These are phyloP conservation scores for Chelonia mydas DNA, from an alignment of 2,797 vertebrate genomes.

Conservation along the genomic window DNA sequence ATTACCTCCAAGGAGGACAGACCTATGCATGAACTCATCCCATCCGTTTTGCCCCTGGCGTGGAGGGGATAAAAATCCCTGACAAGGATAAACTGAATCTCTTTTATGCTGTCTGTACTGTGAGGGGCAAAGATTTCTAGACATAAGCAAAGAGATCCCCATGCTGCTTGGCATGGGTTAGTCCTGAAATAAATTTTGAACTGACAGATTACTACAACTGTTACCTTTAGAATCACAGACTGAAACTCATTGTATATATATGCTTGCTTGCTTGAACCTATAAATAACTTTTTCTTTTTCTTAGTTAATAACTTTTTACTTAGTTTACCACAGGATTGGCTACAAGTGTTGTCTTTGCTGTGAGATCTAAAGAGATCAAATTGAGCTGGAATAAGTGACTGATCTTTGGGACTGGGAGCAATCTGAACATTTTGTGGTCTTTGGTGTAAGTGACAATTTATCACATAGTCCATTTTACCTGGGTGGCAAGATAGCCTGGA, in stretches of 20 bases:
- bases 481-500: neutral
- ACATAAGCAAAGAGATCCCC: neutral
- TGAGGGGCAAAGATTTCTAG: neutral
- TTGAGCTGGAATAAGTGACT: neutral
- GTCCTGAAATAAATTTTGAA: neutral
- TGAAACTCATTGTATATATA: neutral
- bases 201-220: neutral
- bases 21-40: neutral
- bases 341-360: neutral
- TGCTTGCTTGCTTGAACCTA: neutral
- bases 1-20: neutral
- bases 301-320: neutral
- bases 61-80: neutral
- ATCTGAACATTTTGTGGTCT: neutral
- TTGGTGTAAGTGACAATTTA: neutral
- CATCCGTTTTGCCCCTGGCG: neutral
- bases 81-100: neutral
- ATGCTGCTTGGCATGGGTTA: neutral
- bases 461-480: neutral
- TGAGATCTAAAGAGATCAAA: neutral
- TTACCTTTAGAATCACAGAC: neutral
- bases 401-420: neutral
- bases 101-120: neutral
- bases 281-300: neutral
- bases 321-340: neutral